These are phyloP conservation scores for Coregonus clupeaformis DNA, from an alignment of 2,113 vertebrate species.

Conservation along the genomic window DNA sequence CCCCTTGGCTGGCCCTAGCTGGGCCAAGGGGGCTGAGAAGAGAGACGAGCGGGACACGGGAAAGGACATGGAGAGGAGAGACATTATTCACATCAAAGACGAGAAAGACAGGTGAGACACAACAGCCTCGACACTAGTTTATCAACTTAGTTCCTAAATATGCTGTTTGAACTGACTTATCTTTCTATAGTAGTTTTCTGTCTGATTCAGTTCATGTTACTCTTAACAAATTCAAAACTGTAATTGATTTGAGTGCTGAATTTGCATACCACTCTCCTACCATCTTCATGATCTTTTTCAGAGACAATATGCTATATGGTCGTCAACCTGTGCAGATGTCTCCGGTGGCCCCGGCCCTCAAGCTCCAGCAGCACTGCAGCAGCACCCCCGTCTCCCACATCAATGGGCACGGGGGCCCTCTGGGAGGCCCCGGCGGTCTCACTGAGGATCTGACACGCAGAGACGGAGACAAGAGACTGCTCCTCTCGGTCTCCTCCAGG, in stretches of 20 bases:
- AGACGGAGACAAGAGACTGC: constrained; percentile 67
- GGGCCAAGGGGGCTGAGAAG: constrained; percentile 75
- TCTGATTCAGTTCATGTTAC: too few species aligned
- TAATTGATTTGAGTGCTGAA: not conserved
- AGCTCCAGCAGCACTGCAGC: constrained; percentile 58
- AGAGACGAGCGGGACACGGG: constrained; percentile 73
- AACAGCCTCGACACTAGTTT: too few species aligned
- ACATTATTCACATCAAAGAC: constrained; percentile 80
- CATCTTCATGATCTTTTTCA: constrained; percentile 32
- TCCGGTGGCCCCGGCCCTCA: constrained; percentile 74
- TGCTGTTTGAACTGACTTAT: too few species aligned
- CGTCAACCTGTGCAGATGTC: constrained; percentile 81
- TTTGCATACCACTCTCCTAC: not conserved
- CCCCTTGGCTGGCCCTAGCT: constrained; percentile 80
- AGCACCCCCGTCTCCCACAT: constrained; percentile 73
- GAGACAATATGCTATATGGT: constrained; percentile 78
- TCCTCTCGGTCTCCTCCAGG: constrained; percentile 53
- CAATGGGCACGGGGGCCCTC: constrained; percentile 65
- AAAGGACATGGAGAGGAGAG: constrained; percentile 78
- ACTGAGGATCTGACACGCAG: constrained; percentile 69
- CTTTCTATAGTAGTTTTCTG: too few species aligned
- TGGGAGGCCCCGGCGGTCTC: constrained; percentile 47
- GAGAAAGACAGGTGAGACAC: constrained; percentile 80
- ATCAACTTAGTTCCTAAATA: too few species aligned
- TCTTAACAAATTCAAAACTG: too few species aligned